Evolutionary conservation across 2,888 invertebrate species (phyloP), one percentile per base, ranked within the genome.

Genomic region (Drosophila birchii): DNA sequence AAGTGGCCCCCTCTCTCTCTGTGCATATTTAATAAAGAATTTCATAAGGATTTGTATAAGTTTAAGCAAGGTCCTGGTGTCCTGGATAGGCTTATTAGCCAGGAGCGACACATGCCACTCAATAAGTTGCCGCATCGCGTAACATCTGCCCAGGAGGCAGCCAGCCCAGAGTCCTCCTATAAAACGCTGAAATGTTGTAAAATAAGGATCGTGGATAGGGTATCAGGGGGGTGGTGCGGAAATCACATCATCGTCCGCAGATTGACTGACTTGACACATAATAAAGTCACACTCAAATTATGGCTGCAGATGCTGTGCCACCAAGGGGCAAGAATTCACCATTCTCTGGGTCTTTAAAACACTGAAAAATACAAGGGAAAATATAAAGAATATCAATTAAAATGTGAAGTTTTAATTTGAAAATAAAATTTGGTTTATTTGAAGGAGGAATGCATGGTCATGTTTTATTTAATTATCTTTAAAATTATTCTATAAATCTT

Each of bases 251-350:
- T 57, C 69, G 79, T 83, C 79, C 81, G 73, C 85, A 89, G 80
- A 89, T 89, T 90, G 90, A 83, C 80, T 85, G 82, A 79, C 80
- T 83, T 83, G 87, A 87, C 88, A 88, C 89, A 81, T 89, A 84
- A 90, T 89, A 90, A 88, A 89, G 90, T 88, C 83, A 76, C 80
- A 76, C 63, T 71, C 73, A 87, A 87, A 87, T 82, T 80, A 85
- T 76, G 86, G 81, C 74, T 86, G 87, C 79, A 75, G 87, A 81
- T 66, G 86, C 69, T 62, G 61, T 39, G 38, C 57, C 60, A 61
- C 60, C 60, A 7, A 32, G 41, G 41, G 41, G 32, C 57, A 57
- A 18, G 60, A 34, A 20, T 11, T 11, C 0, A 41, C 57, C n/a
- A 26, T 5, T 32, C 14, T 32, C n/a, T n/a, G 1, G 1, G 3